phyloP scores from a whole-genome alignment of 2,888 invertebrate genomes.

The Synergus itoensis region DNA sequence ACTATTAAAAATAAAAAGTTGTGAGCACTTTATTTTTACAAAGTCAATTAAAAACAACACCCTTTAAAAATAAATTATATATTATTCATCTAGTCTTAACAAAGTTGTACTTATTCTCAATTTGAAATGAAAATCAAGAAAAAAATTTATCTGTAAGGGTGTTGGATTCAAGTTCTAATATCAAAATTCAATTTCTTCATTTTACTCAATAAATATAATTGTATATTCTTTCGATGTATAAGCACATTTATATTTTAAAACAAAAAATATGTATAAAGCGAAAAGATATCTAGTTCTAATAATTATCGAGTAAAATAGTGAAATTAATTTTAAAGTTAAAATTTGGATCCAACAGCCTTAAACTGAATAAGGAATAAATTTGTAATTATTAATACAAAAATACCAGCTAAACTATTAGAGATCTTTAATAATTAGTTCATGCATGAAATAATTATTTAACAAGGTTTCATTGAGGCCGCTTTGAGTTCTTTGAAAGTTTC shows the following conservation, averaged over 20 bases:
- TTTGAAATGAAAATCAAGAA: not conserved
- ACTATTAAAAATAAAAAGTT: no score
- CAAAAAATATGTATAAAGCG: no score
- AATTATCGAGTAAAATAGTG: no score
- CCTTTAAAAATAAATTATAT: not conserved
- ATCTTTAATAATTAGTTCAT: not conserved
- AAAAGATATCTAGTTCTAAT: no score
- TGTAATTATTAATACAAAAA: not conserved
- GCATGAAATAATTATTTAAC: not conserved
- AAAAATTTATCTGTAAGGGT: no score
- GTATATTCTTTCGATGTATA: no score
- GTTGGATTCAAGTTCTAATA: no score
- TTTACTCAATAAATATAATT: no score
- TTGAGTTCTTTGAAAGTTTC: constrained; percentile 78
- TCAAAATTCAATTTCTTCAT: no score
- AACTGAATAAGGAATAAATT: not conserved
- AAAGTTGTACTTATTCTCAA: not conserved
- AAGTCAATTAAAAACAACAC: not conserved
- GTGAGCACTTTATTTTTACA: no score
- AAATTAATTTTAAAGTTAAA: no score
- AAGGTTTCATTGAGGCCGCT: constrained; percentile 12
- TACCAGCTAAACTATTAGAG: not conserved
- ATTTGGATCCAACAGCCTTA: not conserved
- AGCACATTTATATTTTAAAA: no score
- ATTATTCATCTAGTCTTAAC: constrained; percentile 8